Percentiles rank a stretch among this genome's conserved stretches.
These are phyloP conservation scores for Limanda limanda DNA, from an alignment of 2,113 vertebrate genomes.

Conservation along the genomic window DNA sequence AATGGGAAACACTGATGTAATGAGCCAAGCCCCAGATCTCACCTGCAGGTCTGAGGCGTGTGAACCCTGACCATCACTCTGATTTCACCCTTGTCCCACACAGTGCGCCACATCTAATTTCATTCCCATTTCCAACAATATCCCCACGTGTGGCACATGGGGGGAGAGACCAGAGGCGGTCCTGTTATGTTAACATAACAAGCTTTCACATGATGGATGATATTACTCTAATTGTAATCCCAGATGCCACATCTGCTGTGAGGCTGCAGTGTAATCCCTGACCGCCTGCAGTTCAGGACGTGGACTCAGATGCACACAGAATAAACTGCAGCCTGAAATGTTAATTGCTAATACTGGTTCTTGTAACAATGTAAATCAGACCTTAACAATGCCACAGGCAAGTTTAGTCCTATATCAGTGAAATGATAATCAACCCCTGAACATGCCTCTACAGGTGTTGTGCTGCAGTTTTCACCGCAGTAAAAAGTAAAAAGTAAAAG, in stretches of 20 bases:
- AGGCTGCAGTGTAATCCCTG: constrained; percentile 57
- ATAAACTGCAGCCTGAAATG: neutral
- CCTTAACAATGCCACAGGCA: neutral
- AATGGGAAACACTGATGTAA: neutral
- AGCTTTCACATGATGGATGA: constrained; percentile 64
- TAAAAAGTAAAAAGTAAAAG: too few relatives aligned
- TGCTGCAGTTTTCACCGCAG: too few relatives aligned
- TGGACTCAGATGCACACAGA: neutral
- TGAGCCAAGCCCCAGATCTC: neutral
- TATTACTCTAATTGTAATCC: constrained; percentile 73
- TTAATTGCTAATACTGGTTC: neutral
- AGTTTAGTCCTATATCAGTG: too few relatives aligned
- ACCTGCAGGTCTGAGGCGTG: neutral
- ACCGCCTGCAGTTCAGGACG: constrained; percentile 30
- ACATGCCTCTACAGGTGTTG: too few relatives aligned
- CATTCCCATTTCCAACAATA: constrained; percentile 50
- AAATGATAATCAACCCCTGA: neutral
- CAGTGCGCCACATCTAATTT: constrained; percentile 34
- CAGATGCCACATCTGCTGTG: constrained; percentile 63
- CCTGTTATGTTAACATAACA: constrained; percentile 52
- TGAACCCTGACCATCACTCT: neutral
- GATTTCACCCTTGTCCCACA: neutral
- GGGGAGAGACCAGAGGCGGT: constrained; percentile 6
- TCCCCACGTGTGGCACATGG: constrained; percentile 9
- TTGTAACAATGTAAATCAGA: neutral